These are phyloP conservation scores for Mormyrus hasselquistii DNA, from an alignment of 2,797 vertebrate species.

Conservation along the genomic window DNA sequence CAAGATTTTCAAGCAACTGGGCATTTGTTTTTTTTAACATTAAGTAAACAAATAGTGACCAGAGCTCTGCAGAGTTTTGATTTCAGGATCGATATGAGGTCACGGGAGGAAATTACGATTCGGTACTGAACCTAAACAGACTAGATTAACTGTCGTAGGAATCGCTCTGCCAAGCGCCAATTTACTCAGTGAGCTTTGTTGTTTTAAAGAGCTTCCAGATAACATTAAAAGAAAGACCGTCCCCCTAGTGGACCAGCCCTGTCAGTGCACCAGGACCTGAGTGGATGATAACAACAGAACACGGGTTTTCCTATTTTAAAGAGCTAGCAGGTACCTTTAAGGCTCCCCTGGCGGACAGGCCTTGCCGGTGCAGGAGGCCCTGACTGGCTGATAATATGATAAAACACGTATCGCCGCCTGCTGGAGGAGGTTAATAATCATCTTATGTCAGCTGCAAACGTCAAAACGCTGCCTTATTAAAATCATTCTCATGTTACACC, in stretches of 20 bases:
- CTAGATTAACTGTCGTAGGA: conserved; percentile 2
- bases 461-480: background rate
- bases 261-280: background rate
- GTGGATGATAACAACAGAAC: background rate
- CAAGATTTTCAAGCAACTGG: background rate
- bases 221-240: background rate
- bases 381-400: background rate
- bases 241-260: background rate
- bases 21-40: background rate
- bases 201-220: background rate
- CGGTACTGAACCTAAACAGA: background rate
- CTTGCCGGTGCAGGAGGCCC: background rate
- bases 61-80: background rate
- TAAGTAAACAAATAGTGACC: background rate
- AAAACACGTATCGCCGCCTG: background rate
- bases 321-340: background rate
- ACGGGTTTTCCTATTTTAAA: background rate
- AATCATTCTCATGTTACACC: background rate
- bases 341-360: background rate
- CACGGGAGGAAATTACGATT: background rate
- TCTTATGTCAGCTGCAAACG: background rate
- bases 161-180: background rate
- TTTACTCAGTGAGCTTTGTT: background rate
- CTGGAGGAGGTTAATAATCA: background rate
- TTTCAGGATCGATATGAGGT: background rate